Evolutionary conservation across 2,113 vertebrate species (phyloP), one percentile per base, ranked within the genome.

Genomic region (Carettochelys insculpta): DNA sequence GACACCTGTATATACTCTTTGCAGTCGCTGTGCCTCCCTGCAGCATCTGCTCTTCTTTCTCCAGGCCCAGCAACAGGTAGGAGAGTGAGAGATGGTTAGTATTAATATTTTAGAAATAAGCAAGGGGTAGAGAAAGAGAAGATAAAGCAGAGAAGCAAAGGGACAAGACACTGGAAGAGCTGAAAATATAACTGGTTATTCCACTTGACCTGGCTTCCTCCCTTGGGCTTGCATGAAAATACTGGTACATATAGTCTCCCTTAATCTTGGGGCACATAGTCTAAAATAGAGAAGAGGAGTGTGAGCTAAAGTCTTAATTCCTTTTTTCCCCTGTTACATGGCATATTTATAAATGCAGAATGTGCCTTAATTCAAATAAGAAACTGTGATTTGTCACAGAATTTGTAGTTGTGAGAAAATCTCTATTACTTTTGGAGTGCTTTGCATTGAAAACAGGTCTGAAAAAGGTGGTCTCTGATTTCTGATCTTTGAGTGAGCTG

Each of bases 201-300:
- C 61, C 17, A 61, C 47, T n/a, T 77, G 9, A 2, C 41, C 91
- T 91, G 20, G 4, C 25, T 11, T 86, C 41, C 27, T 75, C 0
- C 5, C 0, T 22, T 48, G 2, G 3, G 11, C 4, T 19, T 88
- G 89, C 27, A 4, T 41, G 47, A 2, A 71, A 52, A 1, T 43
- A 43, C 4, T 0, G 2, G 1, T 34, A 58, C 68, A 27, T 27
- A 48, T 3, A 5, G 25, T 20, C 14, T n/a, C 25, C 52, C 10
- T 7, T 48, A 0, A 10, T 10, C 0, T 1, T 2, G 1, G 3
- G 6, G 24, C 24, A 2, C 31, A 29, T 81, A 58, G 76, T 16
- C 34, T 71, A 5, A 83, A 38, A 65, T 11, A 1, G 1, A 12
- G 75, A 22, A 45, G 45, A 0, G 2, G n/a, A n/a, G 61, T 51